These are phyloP conservation scores for Connochaetes taurinus DNA, from an alignment of 2,113 vertebrate species.

Conservation along the genomic window DNA sequence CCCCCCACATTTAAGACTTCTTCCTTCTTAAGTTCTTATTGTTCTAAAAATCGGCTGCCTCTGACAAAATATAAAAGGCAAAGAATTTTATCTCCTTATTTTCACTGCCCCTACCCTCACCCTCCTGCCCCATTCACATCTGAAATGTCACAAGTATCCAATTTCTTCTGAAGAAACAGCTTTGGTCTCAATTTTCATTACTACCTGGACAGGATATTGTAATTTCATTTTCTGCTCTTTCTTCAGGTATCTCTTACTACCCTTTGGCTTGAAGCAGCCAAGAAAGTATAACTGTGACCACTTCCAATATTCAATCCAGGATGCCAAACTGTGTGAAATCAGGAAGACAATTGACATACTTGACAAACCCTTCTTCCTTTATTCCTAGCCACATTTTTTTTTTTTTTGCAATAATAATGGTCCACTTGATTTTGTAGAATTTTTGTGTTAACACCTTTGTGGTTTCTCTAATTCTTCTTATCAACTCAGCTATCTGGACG, in stretches of 20 bases:
- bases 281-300: not conserved
- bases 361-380: not conserved
- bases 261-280: not conserved
- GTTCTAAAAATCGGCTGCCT: not conserved
- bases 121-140: not conserved
- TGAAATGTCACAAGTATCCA: not conserved
- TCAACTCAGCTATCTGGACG: not conserved
- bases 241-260: not conserved
- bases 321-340: not conserved
- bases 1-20: not conserved
- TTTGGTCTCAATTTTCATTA: slow-evolving; percentile 30
- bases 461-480: not conserved
- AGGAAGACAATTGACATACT: not conserved
- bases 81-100: not conserved
- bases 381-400: not conserved
- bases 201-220: not conserved
- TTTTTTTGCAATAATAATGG: not conserved
- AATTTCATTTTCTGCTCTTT: slow-evolving; percentile 14
- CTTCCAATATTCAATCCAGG: not conserved
- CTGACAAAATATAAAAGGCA: slow-evolving; percentile 8
- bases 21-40: not conserved
- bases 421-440: not conserved
- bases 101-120: not conserved
- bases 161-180: not conserved
- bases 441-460: not conserved